Conservation (phyloP, 1,140 invertebrate genomes). For the Drepana arcuata region DNA sequence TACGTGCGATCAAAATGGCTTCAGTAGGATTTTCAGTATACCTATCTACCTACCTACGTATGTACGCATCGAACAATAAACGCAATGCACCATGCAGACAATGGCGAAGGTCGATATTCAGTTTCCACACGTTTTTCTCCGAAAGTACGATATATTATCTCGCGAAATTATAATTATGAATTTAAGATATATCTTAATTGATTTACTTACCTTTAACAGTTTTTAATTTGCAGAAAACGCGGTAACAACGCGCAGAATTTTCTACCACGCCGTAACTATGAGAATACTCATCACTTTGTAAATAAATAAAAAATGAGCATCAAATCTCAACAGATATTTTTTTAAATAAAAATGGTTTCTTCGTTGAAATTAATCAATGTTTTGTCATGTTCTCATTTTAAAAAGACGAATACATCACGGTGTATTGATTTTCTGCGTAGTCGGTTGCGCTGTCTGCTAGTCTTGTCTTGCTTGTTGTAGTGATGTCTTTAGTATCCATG, state of each 20-base stretch:
- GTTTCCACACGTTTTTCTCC: conserved; percentile 14
- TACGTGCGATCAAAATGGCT: conserved; percentile 14
- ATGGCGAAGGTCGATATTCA: conserved; percentile 66
- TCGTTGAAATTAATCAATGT: conserved; percentile 61
- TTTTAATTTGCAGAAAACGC: conserved; percentile 53
- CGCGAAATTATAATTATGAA: conserved; percentile 7
- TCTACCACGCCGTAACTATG: conserved; percentile 69
- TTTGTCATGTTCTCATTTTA: conserved; percentile 72
- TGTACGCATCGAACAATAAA: conserved; percentile 36
- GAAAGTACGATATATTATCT: conserved; percentile 2
- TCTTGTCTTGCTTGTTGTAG: conserved; percentile 8
- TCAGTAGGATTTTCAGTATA: too few species aligned
- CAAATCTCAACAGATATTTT: conserved; percentile 58
- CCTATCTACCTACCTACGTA: conserved; percentile 19
- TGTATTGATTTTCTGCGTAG: conserved; percentile 65
- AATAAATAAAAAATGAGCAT: conserved; percentile 72
- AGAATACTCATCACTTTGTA: conserved; percentile 69
- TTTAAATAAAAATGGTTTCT: conserved; percentile 65
- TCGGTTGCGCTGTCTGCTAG: conserved; percentile 31
- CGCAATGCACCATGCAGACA: conserved; percentile 70
- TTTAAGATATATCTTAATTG: conserved; percentile 11
- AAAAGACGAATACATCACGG: conserved; percentile 66
- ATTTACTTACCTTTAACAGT: conserved; percentile 61
- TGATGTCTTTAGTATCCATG: neutral
- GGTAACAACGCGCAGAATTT: conserved; percentile 56